Percentiles rank a stretch among this genome's conserved stretches.
These are phyloP conservation scores for Panurus biarmicus DNA, from an alignment of 2,113 vertebrate species.

Conservation along the genomic window DNA sequence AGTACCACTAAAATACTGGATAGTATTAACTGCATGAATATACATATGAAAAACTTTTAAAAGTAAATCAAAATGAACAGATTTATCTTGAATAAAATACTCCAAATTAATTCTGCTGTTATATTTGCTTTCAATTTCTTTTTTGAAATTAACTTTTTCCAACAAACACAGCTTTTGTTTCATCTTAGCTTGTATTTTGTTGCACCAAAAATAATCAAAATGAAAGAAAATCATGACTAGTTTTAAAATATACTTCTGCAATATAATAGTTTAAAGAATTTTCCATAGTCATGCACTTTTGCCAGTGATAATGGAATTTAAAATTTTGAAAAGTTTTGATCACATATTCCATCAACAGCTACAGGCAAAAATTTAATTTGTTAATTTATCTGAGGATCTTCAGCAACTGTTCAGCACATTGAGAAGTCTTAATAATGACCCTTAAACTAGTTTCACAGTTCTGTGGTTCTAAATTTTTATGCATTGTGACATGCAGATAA, in stretches of 20 bases:
- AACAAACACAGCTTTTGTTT: rapidly evolving
- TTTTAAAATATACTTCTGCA: background rate
- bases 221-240: background rate
- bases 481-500: background rate
- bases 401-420: background rate
- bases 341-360: background rate
- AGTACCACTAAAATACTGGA: background rate
- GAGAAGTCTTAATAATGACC: background rate
- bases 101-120: background rate
- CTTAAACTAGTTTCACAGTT: background rate
- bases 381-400: background rate
- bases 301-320: background rate
- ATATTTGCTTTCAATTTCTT: background rate
- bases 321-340: background rate
- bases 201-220: background rate
- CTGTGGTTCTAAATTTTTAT: slow-evolving; percentile 6
- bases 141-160: background rate
- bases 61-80: background rate
- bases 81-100: background rate
- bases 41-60: background rate
- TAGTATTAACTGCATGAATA: background rate
- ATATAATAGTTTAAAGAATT: background rate
- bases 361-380: background rate
- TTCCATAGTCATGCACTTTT: background rate
- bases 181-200: background rate